A percentile compares a stretch with the other conserved stretches of the same genome.
Conservation (phyloP, 1,140 invertebrate species). For the Bactericera cockerelli region DNA sequence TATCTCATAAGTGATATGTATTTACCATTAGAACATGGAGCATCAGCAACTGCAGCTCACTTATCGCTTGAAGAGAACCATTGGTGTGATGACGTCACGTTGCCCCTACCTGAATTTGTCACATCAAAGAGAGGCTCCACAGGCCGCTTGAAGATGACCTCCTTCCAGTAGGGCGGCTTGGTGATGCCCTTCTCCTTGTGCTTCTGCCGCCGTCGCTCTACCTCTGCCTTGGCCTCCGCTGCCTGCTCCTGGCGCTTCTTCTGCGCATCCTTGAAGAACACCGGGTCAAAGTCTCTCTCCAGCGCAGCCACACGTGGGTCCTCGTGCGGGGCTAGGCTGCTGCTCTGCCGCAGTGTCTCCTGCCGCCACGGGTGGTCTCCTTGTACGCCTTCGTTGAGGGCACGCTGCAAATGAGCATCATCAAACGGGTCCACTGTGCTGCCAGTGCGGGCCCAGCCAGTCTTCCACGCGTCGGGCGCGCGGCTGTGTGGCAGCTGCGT, state of each 20-base stretch:
- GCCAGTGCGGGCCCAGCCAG: neutral
- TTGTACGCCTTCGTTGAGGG: neutral
- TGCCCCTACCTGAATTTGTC: neutral
- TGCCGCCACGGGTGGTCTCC: neutral
- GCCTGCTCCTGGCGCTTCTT: neutral
- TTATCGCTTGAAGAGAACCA: too few species aligned
- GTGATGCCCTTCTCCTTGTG: conserved; percentile 2
- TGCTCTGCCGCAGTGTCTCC: neutral
- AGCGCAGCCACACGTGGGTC: neutral
- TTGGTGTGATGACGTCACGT: too few species aligned
- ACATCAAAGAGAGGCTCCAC: neutral
- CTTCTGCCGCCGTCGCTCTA: neutral
- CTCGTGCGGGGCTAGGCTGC: neutral
- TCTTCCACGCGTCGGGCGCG: neutral
- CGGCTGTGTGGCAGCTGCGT: neutral
- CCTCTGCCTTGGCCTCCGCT: neutral
- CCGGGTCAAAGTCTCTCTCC: neutral
- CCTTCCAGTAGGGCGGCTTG: conserved; percentile 3
- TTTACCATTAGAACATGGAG: too few species aligned
- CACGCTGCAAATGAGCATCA: neutral
- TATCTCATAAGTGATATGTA: too few species aligned
- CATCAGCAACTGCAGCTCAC: too few species aligned
- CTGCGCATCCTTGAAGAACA: neutral
- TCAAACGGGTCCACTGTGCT: neutral
- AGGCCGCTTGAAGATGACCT: neutral